phyloP scores from a whole-genome alignment of 2,113 vertebrate species.

The Pelmatolapia mariae region DNA sequence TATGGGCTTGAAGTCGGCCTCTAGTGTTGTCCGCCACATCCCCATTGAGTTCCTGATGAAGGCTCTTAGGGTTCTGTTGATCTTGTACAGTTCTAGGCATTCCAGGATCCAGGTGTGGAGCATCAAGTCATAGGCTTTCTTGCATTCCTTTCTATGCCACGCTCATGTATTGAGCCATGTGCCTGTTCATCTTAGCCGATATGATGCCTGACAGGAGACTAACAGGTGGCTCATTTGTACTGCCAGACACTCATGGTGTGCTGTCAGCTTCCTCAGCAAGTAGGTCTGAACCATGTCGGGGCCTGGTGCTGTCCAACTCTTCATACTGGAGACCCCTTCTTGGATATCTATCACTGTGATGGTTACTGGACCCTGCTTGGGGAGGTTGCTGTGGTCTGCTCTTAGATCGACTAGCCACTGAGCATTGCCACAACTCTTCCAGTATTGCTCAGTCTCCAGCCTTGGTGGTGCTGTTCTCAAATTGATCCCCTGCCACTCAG shows the following conservation, averaged over 20 bases:
- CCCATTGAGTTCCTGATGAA: background rate
- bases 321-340: background rate
- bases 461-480: background rate
- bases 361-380: background rate
- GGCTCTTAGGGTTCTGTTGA: no score
- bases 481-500: background rate
- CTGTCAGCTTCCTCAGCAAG: background rate
- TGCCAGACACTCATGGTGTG: background rate
- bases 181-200: no score
- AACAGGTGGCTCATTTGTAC: background rate
- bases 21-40: background rate
- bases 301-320: background rate
- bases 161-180: no score
- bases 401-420: background rate
- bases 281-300: background rate
- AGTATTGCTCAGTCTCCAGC: background rate
- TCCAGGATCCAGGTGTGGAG: no score
- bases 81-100: no score
- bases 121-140: no score
- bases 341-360: background rate
- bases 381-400: background rate
- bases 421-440: background rate
- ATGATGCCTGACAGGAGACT: background rate
- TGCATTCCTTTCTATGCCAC: no score
- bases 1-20: no score